These are phyloP conservation scores for Zaprionus capensis DNA, from an alignment of 1,140 invertebrate genomes.

Conservation along the genomic window DNA sequence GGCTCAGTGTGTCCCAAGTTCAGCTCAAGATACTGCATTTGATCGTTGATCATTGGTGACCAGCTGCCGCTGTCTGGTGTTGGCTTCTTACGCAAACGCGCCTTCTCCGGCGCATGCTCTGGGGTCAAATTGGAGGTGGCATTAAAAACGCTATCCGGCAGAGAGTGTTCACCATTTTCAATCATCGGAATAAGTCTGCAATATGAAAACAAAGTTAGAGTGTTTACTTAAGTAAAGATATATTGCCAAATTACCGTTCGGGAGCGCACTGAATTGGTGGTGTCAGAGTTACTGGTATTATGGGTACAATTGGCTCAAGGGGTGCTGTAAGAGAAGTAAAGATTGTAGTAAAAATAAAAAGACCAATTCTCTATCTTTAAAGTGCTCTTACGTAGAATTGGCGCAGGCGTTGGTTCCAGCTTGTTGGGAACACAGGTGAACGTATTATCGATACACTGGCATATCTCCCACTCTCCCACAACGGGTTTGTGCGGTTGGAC, in stretches of 20 bases:
- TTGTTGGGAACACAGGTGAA: conserved; percentile 87
- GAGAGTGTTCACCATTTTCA: conserved; percentile 84
- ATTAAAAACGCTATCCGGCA: conserved; percentile 86
- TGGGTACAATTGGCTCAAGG: conserved; percentile 27
- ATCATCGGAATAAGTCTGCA: conserved; percentile 85
- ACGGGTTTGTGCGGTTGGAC: conserved; percentile 84
- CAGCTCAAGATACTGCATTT: conserved; percentile 89
- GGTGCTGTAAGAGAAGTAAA: conserved; percentile 20
- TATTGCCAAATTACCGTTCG: conserved; percentile 74
- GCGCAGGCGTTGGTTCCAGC: conserved; percentile 46
- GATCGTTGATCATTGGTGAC: conserved; percentile 86
- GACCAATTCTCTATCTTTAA: background rate
- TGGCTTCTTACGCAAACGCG: conserved; percentile 84
- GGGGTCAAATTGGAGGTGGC: conserved; percentile 86
- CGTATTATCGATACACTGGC: conserved; percentile 91
- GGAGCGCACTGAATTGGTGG: conserved; percentile 85
- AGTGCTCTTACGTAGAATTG: conserved; percentile 16
- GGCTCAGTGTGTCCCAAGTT: conserved; percentile 87
- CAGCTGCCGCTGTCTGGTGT: conserved; percentile 86
- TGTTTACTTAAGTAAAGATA: background rate
- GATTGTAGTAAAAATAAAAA: background rate
- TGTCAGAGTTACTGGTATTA: conserved; percentile 85
- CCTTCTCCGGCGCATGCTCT: conserved; percentile 85
- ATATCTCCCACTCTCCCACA: conserved; percentile 85
- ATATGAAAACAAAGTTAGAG: background rate